These are phyloP conservation scores for Stenolophus ochropezus DNA, from an alignment of 2,888 invertebrate species.

Conservation along the genomic window DNA sequence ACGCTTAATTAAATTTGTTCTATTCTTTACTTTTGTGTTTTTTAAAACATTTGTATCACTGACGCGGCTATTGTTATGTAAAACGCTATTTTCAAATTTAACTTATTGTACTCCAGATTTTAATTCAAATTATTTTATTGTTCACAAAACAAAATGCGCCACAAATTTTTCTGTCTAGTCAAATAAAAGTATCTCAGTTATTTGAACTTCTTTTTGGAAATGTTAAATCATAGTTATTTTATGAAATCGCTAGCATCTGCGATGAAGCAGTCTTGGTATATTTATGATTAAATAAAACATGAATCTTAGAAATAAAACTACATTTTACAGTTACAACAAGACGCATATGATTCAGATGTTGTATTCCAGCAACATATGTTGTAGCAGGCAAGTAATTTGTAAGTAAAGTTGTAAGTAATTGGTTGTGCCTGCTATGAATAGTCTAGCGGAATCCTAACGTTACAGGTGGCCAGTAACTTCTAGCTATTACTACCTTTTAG, in stretches of 20 bases:
- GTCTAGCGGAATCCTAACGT: neutral
- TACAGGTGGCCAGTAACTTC: slow-evolving; percentile 16
- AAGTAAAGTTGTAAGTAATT: slow-evolving; percentile 55
- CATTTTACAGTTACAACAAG: neutral
- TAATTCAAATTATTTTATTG: slow-evolving; percentile 32
- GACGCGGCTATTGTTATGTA: slow-evolving; percentile 20
- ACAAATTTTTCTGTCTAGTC: no score
- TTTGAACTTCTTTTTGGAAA: no score
- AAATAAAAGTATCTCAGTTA: no score
- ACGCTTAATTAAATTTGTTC: slow-evolving; percentile 35
- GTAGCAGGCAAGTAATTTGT: slow-evolving; percentile 45
- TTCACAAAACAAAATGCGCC: no score
- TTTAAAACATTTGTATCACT: slow-evolving; percentile 12
- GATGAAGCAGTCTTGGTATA: no score
- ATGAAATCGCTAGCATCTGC: no score
- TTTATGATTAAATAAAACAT: no score
- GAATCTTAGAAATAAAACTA: neutral
- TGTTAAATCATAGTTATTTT: no score
- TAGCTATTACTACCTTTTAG: slow-evolving; percentile 27
- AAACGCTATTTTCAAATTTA: slow-evolving; percentile 24
- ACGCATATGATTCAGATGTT: neutral
- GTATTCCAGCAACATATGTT: slow-evolving; percentile 44
- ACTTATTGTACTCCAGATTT: slow-evolving; percentile 10
- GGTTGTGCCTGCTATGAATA: slow-evolving; percentile 52
- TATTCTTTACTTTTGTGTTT: slow-evolving; percentile 29